Conservation (phyloP, 2,113 vertebrate genomes). For the Muscicapa adusta region DNA sequence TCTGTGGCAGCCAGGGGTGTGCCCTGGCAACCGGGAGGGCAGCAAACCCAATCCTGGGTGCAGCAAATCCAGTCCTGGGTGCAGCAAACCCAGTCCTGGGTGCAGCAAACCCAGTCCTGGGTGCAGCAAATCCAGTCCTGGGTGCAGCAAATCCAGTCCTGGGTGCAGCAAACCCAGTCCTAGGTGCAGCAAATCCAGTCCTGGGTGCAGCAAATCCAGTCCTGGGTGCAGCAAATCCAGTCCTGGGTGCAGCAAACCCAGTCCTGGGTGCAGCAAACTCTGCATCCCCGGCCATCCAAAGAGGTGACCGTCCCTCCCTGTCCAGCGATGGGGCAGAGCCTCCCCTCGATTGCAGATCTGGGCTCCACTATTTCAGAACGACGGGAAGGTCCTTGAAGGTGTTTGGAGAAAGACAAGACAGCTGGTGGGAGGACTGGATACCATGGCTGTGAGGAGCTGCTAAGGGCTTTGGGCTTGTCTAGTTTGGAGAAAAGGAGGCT, state of each 20-base stretch:
- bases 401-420: neutral
- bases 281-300: neutral
- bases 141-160: neutral
- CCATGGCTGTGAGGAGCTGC: neutral
- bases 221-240: neutral
- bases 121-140: neutral
- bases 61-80: neutral
- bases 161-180: neutral
- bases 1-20: neutral
- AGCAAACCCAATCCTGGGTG: neutral
- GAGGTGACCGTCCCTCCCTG: rapidly evolving
- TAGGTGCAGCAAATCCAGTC: neutral
- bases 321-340: neutral
- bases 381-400: neutral
- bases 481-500: neutral
- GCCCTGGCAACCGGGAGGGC: neutral
- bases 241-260: neutral
- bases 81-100: too few species aligned
- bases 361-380: neutral
- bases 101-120: neutral
- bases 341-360: neutral
- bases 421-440: neutral
- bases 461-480: neutral
- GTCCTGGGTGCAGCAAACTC: neutral
- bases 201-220: neutral